These are phyloP conservation scores for Liposcelis brunnea DNA, from an alignment of 2,888 invertebrate species.

Conservation along the genomic window DNA sequence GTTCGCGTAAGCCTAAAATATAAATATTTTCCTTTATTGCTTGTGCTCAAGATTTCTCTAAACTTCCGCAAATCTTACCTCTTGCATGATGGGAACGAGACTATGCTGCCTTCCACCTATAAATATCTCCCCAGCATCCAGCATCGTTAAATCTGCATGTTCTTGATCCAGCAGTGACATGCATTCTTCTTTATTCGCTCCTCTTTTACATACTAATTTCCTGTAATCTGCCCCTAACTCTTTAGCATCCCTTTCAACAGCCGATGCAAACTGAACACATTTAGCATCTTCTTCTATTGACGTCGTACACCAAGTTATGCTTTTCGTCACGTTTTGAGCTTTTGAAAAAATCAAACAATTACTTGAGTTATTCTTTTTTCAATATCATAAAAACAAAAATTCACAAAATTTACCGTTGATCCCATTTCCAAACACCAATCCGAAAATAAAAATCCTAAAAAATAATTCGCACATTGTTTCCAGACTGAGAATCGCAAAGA, in stretches of 20 bases:
- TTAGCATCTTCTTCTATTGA: conserved; percentile 61
- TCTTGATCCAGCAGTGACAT: conserved; percentile 67
- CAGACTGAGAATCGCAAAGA: too few relatives aligned
- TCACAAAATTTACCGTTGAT: too few relatives aligned
- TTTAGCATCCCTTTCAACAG: conserved; percentile 45
- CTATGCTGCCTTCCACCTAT: conserved; percentile 84
- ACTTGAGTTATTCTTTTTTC: too few relatives aligned
- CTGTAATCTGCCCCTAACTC: conserved; percentile 44
- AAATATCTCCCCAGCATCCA: conserved; percentile 92
- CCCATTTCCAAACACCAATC: too few relatives aligned
- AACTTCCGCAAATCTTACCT: conserved; percentile 18
- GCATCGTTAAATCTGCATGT: conserved; percentile 62
- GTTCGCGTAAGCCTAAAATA: conserved; percentile 16
- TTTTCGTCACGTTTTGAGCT: too few relatives aligned
- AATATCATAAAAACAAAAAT: too few relatives aligned
- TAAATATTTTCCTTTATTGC: too few relatives aligned
- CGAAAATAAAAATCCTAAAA: too few relatives aligned
- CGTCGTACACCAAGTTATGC: conserved; percentile 67
- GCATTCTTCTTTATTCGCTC: conserved; percentile 73
- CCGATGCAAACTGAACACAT: conserved; percentile 57
- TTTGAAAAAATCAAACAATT: too few relatives aligned
- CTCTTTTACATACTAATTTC: conserved; percentile 51
- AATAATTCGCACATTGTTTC: too few relatives aligned
- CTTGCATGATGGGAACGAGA: conserved; percentile 73
- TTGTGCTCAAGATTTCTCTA: not conserved